Evolutionary conservation across 2,113 vertebrate genomes (phyloP).

Genomic region (Antechinus stuartii): DNA sequence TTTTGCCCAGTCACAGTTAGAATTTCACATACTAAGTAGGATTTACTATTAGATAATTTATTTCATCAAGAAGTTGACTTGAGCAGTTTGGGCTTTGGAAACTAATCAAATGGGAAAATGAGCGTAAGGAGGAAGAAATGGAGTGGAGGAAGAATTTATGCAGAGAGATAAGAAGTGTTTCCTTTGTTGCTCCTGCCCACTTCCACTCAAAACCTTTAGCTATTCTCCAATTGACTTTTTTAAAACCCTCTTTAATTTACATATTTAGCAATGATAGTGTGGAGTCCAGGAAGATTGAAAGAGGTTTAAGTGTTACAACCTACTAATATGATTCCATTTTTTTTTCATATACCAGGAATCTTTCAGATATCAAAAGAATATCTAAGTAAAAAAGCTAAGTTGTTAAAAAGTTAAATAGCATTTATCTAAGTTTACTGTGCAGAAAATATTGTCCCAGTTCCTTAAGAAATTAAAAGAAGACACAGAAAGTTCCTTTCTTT

Average conservation of each 20-base stretch:
- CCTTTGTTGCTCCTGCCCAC: conserved; percentile 9
- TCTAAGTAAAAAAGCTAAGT: background rate
- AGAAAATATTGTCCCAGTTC: background rate
- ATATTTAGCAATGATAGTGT: conserved; percentile 2
- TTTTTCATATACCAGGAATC: background rate
- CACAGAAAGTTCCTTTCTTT: background rate
- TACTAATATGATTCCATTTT: conserved; percentile 8
- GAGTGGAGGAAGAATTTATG: background rate
- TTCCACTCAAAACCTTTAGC: conserved; percentile 24
- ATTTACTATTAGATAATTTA: conserved; percentile 17
- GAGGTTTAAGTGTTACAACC: background rate
- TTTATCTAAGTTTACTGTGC: background rate
- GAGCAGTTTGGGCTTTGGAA: background rate
- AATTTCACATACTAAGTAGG: background rate
- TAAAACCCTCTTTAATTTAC: conserved; percentile 13
- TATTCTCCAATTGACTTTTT: conserved; percentile 39
- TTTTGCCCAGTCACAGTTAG: background rate
- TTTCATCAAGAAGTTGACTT: conserved; percentile 15
- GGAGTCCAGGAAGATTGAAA: conserved; percentile 14
- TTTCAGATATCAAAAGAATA: background rate
- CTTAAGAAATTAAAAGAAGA: background rate
- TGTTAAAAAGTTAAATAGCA: background rate
- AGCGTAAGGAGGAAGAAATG: background rate
- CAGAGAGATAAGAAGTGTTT: background rate
- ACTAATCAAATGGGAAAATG: background rate